Percentiles rank a stretch among this genome's conserved stretches.
Conservation (phyloP, 2,113 vertebrate species). For the Corythaeola cristata region DNA sequence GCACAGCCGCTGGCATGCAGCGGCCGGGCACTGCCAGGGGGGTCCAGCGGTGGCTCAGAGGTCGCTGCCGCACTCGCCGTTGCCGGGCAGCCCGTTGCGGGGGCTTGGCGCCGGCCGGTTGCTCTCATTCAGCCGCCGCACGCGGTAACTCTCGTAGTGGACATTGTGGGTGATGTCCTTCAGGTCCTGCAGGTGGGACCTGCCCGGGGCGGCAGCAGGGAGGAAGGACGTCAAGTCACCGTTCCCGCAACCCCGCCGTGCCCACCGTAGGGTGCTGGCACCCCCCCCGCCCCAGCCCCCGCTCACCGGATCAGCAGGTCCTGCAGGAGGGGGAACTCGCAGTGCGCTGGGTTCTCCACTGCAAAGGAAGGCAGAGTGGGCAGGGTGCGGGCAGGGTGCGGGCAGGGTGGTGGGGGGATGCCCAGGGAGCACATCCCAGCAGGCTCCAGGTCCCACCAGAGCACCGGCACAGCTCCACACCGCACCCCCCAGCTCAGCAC, state of each 20-base stretch:
- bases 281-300: fast-evolving
- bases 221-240: not conserved
- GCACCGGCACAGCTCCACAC: not conserved
- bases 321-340: conserved; percentile 89
- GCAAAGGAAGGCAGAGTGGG: conserved; percentile 28
- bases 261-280: fast-evolving
- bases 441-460: fast-evolving
- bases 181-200: conserved; percentile 95
- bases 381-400: not conserved
- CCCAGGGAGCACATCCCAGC: fast-evolving
- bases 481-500: not conserved
- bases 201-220: not conserved
- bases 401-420: fast-evolving
- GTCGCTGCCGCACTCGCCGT: not conserved
- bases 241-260: fast-evolving
- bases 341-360: conserved; percentile 93
- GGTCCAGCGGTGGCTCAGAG: not conserved
- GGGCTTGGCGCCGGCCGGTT: conserved; percentile 40
- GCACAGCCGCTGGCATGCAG: not conserved
- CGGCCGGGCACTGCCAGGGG: not conserved
- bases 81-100: not conserved
- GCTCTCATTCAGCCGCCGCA: conserved; percentile 86
- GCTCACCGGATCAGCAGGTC: conserved; percentile 94
- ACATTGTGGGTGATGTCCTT: conserved; percentile 95
- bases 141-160: conserved; percentile 91